phyloP scores from a whole-genome alignment of 2,888 invertebrate species.

The Luperina nickerlii region DNA sequence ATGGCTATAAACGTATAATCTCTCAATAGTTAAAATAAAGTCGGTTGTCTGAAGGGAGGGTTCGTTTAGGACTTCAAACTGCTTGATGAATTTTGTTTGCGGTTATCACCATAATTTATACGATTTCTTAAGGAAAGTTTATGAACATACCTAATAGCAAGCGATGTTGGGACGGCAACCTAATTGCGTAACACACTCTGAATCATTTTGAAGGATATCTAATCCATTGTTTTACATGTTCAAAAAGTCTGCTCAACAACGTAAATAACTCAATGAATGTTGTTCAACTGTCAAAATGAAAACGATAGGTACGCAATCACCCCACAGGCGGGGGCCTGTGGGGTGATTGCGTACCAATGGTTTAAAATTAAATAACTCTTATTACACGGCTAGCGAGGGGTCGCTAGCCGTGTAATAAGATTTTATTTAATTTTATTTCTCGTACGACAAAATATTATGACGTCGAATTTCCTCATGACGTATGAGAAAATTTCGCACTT shows the following conservation, averaged over 20 bases:
- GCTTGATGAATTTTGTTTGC: neutral
- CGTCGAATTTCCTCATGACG: neutral
- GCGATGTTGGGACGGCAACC: neutral
- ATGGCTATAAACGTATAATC: neutral
- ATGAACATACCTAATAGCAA: too few relatives aligned
- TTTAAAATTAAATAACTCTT: too few relatives aligned
- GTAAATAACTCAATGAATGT: neutral
- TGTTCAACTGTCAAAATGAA: neutral
- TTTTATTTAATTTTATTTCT: neutral
- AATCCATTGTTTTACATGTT: neutral
- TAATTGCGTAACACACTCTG: neutral
- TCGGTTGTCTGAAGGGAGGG: neutral
- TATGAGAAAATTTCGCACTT: neutral
- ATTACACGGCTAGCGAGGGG: too few relatives aligned
- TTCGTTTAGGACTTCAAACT: neutral
- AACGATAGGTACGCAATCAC: neutral
- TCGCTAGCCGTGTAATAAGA: neutral
- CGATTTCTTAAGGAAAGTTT: neutral
- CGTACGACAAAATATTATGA: neutral
- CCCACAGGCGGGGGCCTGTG: too few relatives aligned
- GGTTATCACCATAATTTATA: neutral
- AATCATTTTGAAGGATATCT: neutral
- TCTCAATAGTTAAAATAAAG: too few relatives aligned
- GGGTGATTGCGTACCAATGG: too few relatives aligned
- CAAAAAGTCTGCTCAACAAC: neutral